Percentiles rank a stretch among this genome's conserved stretches.
Evolutionary conservation across 2,797 vertebrate genomes (phyloP).

Genomic region (Margarornis squamiger): DNA sequence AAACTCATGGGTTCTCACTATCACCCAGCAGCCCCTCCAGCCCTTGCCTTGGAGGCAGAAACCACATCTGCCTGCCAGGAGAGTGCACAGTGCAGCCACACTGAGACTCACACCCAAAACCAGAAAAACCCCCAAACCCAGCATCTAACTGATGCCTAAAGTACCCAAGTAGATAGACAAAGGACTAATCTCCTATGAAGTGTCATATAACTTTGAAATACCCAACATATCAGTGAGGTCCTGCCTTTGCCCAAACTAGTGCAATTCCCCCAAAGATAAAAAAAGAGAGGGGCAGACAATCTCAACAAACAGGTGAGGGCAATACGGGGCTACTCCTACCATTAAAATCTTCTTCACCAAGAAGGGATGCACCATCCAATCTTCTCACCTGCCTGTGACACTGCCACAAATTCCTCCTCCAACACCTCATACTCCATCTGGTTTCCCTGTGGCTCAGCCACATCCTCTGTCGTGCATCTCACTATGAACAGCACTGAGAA

Average conservation of each 20-base stretch:
- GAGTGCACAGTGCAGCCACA: accelerated
- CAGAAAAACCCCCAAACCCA: neutral
- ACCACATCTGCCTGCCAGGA: accelerated
- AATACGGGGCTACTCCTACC: accelerated
- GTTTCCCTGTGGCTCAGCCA: neutral
- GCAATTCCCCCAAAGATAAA: neutral
- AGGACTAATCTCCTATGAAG: neutral
- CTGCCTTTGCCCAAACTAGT: no score
- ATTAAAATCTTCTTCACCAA: accelerated
- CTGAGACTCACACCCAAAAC: accelerated
- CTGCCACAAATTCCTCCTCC: neutral
- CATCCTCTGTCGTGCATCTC: neutral
- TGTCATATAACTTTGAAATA: accelerated
- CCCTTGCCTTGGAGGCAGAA: accelerated
- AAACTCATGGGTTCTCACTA: accelerated
- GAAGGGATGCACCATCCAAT: accelerated
- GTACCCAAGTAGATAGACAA: neutral
- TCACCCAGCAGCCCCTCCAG: neutral
- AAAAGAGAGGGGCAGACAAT: neutral
- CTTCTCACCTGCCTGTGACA: neutral
- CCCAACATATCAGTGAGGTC: accelerated
- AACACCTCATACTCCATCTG: accelerated
- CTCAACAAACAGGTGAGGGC: neutral
- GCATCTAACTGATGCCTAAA: neutral
- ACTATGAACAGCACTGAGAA: neutral